Base-by-base conservation (phyloP, 1,140 invertebrate species). In the Lucilia cuprina region DNA sequence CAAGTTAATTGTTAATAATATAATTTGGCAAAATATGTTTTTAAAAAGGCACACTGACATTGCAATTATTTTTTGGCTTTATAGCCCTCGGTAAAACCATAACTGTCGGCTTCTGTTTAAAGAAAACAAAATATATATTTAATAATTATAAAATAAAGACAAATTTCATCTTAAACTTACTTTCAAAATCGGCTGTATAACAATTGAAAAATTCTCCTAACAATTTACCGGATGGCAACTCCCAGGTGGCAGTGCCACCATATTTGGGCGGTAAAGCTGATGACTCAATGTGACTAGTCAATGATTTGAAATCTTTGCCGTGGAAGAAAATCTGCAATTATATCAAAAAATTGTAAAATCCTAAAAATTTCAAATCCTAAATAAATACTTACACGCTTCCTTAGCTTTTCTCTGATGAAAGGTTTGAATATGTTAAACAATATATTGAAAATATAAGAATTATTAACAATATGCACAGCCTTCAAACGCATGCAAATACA, bases 361-460 rank as follows among this genome's bases (percentile, higher is more conserved):
- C 47, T 77, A 14, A 35, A 30, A 75, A 14, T 25, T 82, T 41
- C n/a, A n/a, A n/a, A 12, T 77, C 35, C 35, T n/a, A n/a, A 77
- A 12, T 65, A 41, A 25, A 74, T 55, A 89, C 89, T 90, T 88
- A 94, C 93, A 55, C 92, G 91, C 85, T 94, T 93, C 86, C 94
- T 93, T 5, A 94, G 88, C 85, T 94, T 93, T 86, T 94, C 93
- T 55, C 94, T 91, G 19, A 97, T 92, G 88, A 97, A 96, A 21
- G 94, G 95, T 89, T 96, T 96, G 87, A 96, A 95, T 55, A 97
- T 92, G 60, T 94, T 93, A 86, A 94, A 96, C 3, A 96, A 92
- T 88, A 95, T 94, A 87, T 96, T 96, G 87, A 97, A 95, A 34
- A 96, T 92, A 86, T 93, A 94, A 1, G 96, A 95, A 88, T 96